Base-by-base conservation (phyloP, 1,140 invertebrate species). In the Drosophila simulans region DNA sequence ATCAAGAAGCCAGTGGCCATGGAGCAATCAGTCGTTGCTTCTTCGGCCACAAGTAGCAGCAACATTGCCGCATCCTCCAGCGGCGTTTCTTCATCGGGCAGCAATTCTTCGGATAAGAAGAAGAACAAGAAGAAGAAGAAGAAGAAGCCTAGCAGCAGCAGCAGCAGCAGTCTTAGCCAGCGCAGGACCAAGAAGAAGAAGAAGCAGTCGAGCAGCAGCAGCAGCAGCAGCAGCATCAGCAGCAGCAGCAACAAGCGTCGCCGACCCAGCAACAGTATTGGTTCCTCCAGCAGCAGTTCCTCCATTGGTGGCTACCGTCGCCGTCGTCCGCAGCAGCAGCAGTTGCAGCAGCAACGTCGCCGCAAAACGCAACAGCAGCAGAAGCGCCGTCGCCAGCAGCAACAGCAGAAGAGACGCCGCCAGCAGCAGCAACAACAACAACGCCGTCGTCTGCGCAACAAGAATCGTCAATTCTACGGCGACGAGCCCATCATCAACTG, bases 401-500 rank as follows among this genome's bases (percentile, higher is more conserved):
- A 65, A 20, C 58, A 82, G 51, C 57, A 63, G 51, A 53, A 46
- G 31, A 40, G 70, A 20, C 60, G 69, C n/a, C 68, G 78, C n/a
- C 46, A 46, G 62, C 80, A 79, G 59, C 57, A 77, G 15, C 63
- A 58, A 34, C 62, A 70, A 34, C 62, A 70, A 48, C 73, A 75
- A 46, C 78, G 69, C 40, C 81, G 78, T 1, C 52, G 64, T 25
- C 53, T 77, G 15, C 60, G 58, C 56, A 65, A 80, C 48, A 77
- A 58, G 39, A 76, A 76, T 10, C 77, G 66, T 2, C 68, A 76
- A 4, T 82, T 83, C 39, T 86, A 52, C n/a, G 72, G 46, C 55
- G 53, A 85, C 11, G 85, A 91, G 53, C 80, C 84, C 43, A 72
- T 89, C 56, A 77, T 91, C 35, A 91, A 91, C 31, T 91, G 90